phyloP scores from a whole-genome alignment of 2,888 invertebrate genomes.

The Eupithecia centaureata region DNA sequence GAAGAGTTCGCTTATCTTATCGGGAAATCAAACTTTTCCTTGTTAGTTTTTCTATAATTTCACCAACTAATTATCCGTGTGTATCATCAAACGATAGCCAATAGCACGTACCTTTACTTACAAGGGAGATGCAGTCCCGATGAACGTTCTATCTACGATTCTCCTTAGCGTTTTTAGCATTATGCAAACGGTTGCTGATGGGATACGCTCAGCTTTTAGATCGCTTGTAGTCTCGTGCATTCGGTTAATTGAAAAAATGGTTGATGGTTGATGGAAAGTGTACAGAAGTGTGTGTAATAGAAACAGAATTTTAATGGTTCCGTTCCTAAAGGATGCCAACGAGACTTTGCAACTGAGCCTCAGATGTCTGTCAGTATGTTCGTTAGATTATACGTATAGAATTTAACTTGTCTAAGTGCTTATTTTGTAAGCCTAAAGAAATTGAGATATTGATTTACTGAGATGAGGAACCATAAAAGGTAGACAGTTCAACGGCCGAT shows the following conservation, averaged over 20 bases:
- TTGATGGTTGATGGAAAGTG: background rate
- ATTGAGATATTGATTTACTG: too few relatives aligned
- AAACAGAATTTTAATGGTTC: too few relatives aligned
- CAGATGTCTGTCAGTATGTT: too few relatives aligned
- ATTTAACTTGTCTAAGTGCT: too few relatives aligned
- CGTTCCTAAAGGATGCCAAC: too few relatives aligned
- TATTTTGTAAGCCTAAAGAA: too few relatives aligned
- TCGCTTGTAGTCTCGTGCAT: background rate
- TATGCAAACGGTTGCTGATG: conserved; percentile 37
- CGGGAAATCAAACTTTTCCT: background rate
- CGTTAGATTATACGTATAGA: too few relatives aligned
- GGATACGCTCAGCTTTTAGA: background rate
- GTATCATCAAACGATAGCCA: conserved; percentile 51
- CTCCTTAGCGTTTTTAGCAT: conserved; percentile 48
- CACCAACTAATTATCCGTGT: conserved; percentile 29
- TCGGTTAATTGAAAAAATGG: background rate
- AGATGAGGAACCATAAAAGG: too few relatives aligned
- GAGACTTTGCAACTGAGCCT: too few relatives aligned
- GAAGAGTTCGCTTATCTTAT: too few relatives aligned
- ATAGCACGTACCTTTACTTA: conserved; percentile 54
- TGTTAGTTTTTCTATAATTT: background rate
- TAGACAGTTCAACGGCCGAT: too few relatives aligned
- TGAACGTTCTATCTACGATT: conserved; percentile 56
- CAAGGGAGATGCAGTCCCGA: conserved; percentile 49
- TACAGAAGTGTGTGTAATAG: background rate